Conservation (phyloP, 2,888 invertebrate genomes). For the Pemphredon lugubris region DNA sequence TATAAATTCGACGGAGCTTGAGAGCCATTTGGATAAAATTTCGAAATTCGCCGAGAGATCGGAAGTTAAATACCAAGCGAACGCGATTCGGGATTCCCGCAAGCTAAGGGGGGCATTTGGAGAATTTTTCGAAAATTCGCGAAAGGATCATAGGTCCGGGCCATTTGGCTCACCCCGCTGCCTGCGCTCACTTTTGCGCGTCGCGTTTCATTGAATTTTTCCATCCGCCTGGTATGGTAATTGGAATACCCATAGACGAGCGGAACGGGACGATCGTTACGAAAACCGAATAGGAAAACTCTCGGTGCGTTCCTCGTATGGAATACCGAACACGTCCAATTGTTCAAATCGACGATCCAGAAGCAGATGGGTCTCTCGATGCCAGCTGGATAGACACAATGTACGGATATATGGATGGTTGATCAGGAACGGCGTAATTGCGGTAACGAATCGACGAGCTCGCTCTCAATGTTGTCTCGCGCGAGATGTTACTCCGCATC, state of each 20-base stretch:
- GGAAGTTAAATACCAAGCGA: too few relatives aligned
- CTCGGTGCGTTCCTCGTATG: slow-evolving; percentile 4
- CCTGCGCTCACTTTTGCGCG: too few relatives aligned
- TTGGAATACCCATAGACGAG: not conserved
- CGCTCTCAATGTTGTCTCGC: slow-evolving; percentile 31
- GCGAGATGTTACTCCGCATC: slow-evolving; percentile 19
- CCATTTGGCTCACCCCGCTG: too few relatives aligned
- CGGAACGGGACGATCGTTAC: not conserved
- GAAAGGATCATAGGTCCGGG: too few relatives aligned
- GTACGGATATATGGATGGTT: slow-evolving; percentile 74
- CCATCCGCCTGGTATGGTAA: too few relatives aligned
- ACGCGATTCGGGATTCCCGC: too few relatives aligned
- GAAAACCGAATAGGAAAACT: not conserved
- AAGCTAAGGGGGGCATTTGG: too few relatives aligned
- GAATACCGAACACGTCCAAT: slow-evolving; percentile 41
- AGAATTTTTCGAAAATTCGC: too few relatives aligned
- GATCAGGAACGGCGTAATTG: slow-evolving; percentile 69
- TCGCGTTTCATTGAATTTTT: too few relatives aligned
- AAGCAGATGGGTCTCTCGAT: slow-evolving; percentile 62
- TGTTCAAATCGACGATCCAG: slow-evolving; percentile 60
- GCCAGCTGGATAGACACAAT: slow-evolving; percentile 67
- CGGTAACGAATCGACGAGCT: slow-evolving; percentile 46
- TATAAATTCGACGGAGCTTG: too few relatives aligned
- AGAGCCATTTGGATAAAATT: too few relatives aligned
- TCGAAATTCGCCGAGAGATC: too few relatives aligned